Evolutionary conservation across 2,888 invertebrate species (phyloP).

Genomic region (Agonopterix heracliana): DNA sequence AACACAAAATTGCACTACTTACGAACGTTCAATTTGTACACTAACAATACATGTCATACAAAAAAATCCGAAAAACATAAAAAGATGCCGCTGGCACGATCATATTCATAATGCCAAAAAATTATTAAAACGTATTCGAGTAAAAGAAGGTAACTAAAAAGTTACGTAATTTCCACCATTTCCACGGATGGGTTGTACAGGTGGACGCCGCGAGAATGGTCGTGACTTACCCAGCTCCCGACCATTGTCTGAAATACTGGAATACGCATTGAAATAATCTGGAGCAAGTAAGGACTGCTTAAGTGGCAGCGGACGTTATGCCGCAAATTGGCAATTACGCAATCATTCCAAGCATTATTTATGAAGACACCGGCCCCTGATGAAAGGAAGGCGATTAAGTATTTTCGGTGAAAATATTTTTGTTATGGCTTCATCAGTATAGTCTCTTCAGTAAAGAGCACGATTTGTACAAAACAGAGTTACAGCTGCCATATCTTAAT

Average conservation of each 20-base stretch:
- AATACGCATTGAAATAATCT: conserved; percentile 46
- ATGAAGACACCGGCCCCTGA: conserved; percentile 15
- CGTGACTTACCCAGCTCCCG: conserved; percentile 63
- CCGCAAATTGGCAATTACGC: conserved; percentile 48
- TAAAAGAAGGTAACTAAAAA: conserved; percentile 20
- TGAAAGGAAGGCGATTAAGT: not conserved
- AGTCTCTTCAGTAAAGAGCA: too few relatives aligned
- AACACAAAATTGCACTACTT: too few relatives aligned
- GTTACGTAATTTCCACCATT: conserved; percentile 33
- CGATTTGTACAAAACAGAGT: too few relatives aligned
- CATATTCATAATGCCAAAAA: conserved; percentile 44
- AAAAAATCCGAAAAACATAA: conserved; percentile 19
- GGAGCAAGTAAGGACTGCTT: conserved; percentile 26
- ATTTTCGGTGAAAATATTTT: too few relatives aligned
- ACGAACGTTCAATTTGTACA: too few relatives aligned
- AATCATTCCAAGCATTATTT: conserved; percentile 13
- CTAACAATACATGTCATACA: too few relatives aligned
- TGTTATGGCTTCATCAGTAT: too few relatives aligned
- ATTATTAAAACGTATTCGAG: conserved; percentile 36
- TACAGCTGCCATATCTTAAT: too few relatives aligned
- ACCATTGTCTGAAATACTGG: conserved; percentile 40
- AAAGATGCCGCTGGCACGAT: conserved; percentile 40
- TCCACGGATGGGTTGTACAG: conserved; percentile 50
- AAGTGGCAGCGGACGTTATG: conserved; percentile 41
- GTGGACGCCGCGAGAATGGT: conserved; percentile 62